A percentile compares a stretch with the other conserved stretches of the same genome.
Evolutionary conservation across 2,797 vertebrate species (phyloP).

Genomic region (Pachyuromys duprasi): DNA sequence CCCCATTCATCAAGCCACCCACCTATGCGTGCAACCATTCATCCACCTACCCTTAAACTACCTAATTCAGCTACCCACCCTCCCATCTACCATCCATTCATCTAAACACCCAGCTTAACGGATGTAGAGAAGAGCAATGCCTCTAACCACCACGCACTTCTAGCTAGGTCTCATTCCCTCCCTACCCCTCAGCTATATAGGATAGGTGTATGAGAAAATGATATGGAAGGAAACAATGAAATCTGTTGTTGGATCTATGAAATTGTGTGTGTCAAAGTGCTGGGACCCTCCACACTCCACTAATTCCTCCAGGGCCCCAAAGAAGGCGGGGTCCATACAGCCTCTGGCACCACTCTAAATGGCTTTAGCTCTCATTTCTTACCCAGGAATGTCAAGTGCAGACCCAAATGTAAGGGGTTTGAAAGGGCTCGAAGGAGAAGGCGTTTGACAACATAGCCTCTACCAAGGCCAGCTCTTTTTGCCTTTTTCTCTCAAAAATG

Average conservation of each 20-base stretch:
- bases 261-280: neutral
- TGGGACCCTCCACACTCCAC: neutral
- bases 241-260: slow-evolving; percentile 1
- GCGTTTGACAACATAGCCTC: neutral
- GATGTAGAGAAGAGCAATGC: neutral
- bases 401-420: slow-evolving; percentile 19
- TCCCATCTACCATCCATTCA: neutral
- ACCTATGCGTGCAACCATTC: neutral
- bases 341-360: neutral
- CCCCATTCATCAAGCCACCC: slow-evolving; percentile 12
- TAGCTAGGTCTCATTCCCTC: slow-evolving; percentile 6
- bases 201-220: neutral
- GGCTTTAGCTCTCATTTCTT: slow-evolving; percentile 26
- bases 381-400: neutral
- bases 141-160: neutral
- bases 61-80: neutral
- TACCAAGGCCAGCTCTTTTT: neutral
- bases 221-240: slow-evolving; percentile 22
- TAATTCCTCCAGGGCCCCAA: neutral
- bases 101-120: neutral
- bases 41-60: neutral
- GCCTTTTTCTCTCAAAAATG: slow-evolving; percentile 51
- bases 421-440: slow-evolving; percentile 30
- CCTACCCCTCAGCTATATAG: neutral
- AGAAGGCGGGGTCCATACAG: neutral